These are phyloP conservation scores for Scaptomyza montana DNA, from an alignment of 1,140 invertebrate genomes.

Conservation along the genomic window DNA sequence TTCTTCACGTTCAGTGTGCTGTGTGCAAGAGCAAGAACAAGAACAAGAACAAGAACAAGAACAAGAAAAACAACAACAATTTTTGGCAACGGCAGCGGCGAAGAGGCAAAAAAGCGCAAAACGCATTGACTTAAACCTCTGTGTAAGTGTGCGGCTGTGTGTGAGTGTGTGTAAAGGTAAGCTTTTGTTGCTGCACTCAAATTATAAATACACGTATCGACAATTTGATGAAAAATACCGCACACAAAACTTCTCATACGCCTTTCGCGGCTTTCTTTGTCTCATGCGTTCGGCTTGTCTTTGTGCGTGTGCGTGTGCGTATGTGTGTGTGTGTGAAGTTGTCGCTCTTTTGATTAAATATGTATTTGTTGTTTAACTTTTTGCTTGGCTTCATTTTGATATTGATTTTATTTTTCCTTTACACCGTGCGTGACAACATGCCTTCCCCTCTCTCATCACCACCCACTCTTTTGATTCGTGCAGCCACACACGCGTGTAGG, in stretches of 20 bases:
- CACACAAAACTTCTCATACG: background rate
- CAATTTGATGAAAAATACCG: conserved; percentile 6
- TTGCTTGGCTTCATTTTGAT: conserved; percentile 35
- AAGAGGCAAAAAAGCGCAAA: conserved; percentile 15
- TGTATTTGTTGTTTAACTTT: conserved; percentile 5
- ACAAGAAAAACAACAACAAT: conserved; percentile 12
- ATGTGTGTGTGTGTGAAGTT: conserved; percentile 9
- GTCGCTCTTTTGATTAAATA: conserved; percentile 10
- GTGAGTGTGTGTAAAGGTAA: conserved; percentile 19
- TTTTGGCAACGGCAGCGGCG: background rate
- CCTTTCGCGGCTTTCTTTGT: conserved; percentile 27
- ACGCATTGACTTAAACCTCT: conserved; percentile 24
- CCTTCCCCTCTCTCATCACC: background rate
- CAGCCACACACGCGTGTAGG: conserved; percentile 28
- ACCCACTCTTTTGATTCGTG: background rate
- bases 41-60: conserved; percentile 21
- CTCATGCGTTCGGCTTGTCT: background rate
- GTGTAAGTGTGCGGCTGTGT: conserved; percentile 1
- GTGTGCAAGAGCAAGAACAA: conserved; percentile 32
- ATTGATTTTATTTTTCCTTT: conserved; percentile 36
- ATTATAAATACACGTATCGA: conserved; percentile 5
- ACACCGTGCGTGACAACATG: conserved; percentile 39
- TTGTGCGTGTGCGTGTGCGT: conserved; percentile 4
- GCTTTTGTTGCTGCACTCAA: conserved; percentile 16
- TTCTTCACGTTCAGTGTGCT: conserved; percentile 4